Base-by-base conservation (phyloP, 2,113 vertebrate species). In the Hydrochoerus hydrochaeris region DNA sequence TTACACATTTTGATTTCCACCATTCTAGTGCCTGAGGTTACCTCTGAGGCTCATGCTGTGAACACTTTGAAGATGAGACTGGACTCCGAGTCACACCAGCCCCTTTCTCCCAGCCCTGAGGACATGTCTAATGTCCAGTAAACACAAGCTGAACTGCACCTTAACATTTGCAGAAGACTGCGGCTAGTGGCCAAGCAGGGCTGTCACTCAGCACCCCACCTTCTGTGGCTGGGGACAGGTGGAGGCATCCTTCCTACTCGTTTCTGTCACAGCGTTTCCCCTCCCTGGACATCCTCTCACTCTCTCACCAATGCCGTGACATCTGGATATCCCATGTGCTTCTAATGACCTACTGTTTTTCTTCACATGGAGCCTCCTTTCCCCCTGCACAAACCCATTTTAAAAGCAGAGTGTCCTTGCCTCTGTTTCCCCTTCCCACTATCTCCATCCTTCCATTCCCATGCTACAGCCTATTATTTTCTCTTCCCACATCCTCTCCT, bases 131-230 rank as follows among this genome's bases (percentile, higher is more conserved):
- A 75, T 2, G 1, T 2, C 67, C 19, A 62, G 12, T 38, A 85
- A 81, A 35, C 44, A 5, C 28, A 52, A 82, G 41, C 12, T 41
- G n/a, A 82, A 11, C 19, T 24, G 19, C 16, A 62, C 41, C 19
- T 41, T 52, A 71, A 19, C 12, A 30, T 17, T 32, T 54, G 14
- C 19, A 30, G 35, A 89, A 49, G 38, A 60, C 41, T 54, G 30
- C 0, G 3, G 7, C 1, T 46, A 28, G 19, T 69, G 2, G 28
- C 1, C 26, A 26, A 16, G 10, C 28, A 63, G 1, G 3, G 20
- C 22, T 52, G 19, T 17, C 32, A 58, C 5, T 92, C 28, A 52
- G 30, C 35, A 41, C 20, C 9, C 7, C 35, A 32, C 16, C 35
- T 19, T 19, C 67, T 22, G 69, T 19, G 38, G 20, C 46, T 44